Base-by-base conservation (phyloP, 2,113 vertebrate species). In the Erythrolamprus reginae region DNA sequence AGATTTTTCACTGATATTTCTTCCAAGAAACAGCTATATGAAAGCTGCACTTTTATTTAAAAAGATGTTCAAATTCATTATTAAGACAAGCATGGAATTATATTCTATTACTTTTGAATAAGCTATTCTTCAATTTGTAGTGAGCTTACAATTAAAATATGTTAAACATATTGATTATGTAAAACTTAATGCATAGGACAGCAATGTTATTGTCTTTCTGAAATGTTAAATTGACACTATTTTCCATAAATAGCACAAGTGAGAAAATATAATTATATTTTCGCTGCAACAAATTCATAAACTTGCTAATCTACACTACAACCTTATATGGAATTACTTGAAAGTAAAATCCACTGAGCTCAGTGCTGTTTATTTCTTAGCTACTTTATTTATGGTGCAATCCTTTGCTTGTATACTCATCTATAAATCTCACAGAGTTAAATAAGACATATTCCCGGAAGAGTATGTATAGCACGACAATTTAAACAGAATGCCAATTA, bases 251-350 rank as follows among this genome's bases (percentile, higher is more conserved):
- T 84, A 1, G 1, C 93, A 91, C 93, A 94, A 56, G 92, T 93
- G 61, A 70, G 9, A 33, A 84, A 33, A 45, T n/a, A 93, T 93
- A 52, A 94, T 84, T 50, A 33, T 92, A 95, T 90, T 85, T 61
- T 84, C 96, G 92, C 94, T 91, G 92, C 84, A 93, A 89, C 51
- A 92, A 95, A 96, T 61, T 84, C 94, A 53, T 4, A 56, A 92
- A 92, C 70, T 42, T 47, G 33, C 52, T 47, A 42, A 33, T 21
- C 6, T 55, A 53, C 13, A 12, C 12, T 47, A 9, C 23, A 90
- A 19, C 61, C n/a, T 0, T 70, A 48, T 21, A 70, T 4, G 88
- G 33, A 26, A 21, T 92, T 53, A 45, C 91, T 92, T 42, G 45
- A 24, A 45, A 1, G 5, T 51, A 56, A 88, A 47, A 23, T 19